Percentiles rank a stretch among this genome's conserved stretches.
Conservation (phyloP, 1,140 invertebrate genomes). For the Magallana ariakensis region DNA sequence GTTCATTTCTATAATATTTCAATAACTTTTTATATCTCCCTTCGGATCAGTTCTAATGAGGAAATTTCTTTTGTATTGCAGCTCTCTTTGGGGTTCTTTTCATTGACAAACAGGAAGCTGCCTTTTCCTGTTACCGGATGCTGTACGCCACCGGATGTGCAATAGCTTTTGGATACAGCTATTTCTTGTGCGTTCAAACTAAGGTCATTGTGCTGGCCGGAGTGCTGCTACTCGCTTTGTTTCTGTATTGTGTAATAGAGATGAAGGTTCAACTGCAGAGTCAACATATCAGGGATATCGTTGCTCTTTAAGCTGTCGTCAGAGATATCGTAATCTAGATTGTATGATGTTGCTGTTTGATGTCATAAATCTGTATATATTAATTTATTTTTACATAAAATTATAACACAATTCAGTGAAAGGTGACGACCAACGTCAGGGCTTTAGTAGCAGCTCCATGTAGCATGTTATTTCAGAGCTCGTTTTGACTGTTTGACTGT, state of each 20-base stretch:
- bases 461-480: too few relatives aligned
- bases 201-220: slow-evolving; percentile 75
- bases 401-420: too few relatives aligned
- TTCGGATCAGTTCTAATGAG: not conserved
- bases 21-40: not conserved
- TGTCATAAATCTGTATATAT: too few relatives aligned
- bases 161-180: slow-evolving; percentile 77
- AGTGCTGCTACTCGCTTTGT: slow-evolving; percentile 68
- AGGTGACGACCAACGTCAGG: too few relatives aligned
- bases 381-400: too few relatives aligned
- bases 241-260: slow-evolving; percentile 75
- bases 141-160: slow-evolving; percentile 77
- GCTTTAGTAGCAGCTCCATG: too few relatives aligned
- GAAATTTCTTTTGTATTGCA: slow-evolving; percentile 65
- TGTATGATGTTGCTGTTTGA: too few relatives aligned
- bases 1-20: too few relatives aligned
- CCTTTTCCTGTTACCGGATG: slow-evolving; percentile 77
- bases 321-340: too few relatives aligned
- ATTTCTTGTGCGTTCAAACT: slow-evolving; percentile 77
- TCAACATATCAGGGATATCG: slow-evolving; percentile 76
- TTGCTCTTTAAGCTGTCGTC: slow-evolving; percentile 64
- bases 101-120: slow-evolving; percentile 76
- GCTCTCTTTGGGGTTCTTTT: slow-evolving; percentile 78
- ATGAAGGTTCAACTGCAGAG: slow-evolving; percentile 76
- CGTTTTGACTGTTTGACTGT: too few relatives aligned